These are phyloP conservation scores for Amyelois transitella DNA, from an alignment of 1,140 invertebrate genomes.

Conservation along the genomic window DNA sequence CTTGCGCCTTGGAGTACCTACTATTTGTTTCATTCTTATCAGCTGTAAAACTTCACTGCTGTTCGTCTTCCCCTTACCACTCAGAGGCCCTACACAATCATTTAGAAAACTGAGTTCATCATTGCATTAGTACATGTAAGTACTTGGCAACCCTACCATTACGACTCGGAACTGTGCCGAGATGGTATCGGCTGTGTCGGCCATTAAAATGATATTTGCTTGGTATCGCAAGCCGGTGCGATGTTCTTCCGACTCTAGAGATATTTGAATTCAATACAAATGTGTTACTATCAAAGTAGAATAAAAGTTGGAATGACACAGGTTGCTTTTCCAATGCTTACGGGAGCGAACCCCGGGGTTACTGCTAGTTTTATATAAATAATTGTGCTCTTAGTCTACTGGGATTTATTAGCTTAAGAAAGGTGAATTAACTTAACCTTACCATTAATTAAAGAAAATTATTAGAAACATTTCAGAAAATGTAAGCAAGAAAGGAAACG, in stretches of 20 bases:
- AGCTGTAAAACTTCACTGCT: too few relatives aligned
- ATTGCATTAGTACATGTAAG: neutral
- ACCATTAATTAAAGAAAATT: neutral
- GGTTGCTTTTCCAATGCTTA: neutral
- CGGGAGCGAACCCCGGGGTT: too few relatives aligned
- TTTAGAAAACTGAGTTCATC: neutral
- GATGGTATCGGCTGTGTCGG: constrained; percentile 32
- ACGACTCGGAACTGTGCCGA: constrained; percentile 41
- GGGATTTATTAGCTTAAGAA: neutral
- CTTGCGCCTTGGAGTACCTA: too few relatives aligned
- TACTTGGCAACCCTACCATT: constrained; percentile 21
- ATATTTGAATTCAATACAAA: neutral
- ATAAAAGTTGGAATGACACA: neutral
- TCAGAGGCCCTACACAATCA: too few relatives aligned
- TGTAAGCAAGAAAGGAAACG: neutral
- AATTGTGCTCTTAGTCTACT: neutral
- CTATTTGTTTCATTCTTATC: too few relatives aligned
- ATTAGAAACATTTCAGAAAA: neutral
- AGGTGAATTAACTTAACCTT: neutral
- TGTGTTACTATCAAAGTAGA: neutral
- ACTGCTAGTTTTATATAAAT: too few relatives aligned
- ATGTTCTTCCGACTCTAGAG: neutral
- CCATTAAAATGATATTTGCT: constrained; percentile 52
- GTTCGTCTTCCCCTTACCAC: too few relatives aligned
- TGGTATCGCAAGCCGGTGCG: constrained; percentile 15